Conservation (phyloP, 2,888 invertebrate species). For the Pterobdella sp. region DNA sequence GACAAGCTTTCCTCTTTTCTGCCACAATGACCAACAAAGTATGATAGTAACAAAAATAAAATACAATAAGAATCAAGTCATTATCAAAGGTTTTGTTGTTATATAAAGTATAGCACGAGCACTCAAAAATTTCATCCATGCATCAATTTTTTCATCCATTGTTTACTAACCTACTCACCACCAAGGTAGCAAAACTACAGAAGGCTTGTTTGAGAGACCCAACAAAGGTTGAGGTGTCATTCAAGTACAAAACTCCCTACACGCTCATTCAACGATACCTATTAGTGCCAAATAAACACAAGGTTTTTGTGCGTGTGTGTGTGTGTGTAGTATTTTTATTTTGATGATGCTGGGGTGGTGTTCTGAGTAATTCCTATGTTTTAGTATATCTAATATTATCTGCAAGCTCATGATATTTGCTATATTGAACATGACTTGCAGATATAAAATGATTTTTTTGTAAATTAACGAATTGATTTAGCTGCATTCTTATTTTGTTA, state of each 20-base stretch:
- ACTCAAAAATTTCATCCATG: neutral
- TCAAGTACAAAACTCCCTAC: slow-evolving; percentile 95
- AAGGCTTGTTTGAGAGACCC: slow-evolving; percentile 87
- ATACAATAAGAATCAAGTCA: neutral
- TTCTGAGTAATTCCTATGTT: neutral
- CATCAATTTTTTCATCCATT: neutral
- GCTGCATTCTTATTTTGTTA: too few relatives aligned
- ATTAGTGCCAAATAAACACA: slow-evolving; percentile 65
- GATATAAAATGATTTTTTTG: too few relatives aligned
- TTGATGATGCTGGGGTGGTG: neutral
- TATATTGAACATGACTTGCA: too few relatives aligned
- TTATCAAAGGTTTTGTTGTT: too few relatives aligned
- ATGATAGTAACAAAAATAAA: neutral
- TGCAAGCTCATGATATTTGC: too few relatives aligned
- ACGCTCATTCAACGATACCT: slow-evolving; percentile 87
- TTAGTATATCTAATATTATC: too few relatives aligned
- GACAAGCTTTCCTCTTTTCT: slow-evolving; percentile 86
- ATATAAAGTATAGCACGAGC: too few relatives aligned
- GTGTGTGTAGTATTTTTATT: neutral
- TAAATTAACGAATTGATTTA: too few relatives aligned
- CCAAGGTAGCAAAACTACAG: slow-evolving; percentile 72
- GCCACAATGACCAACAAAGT: slow-evolving; percentile 89
- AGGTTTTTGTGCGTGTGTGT: neutral
- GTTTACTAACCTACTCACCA: neutral
- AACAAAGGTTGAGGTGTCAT: slow-evolving; percentile 86